Percentiles rank a stretch among this genome's conserved stretches.
Conservation (phyloP, 2,113 vertebrate genomes). For the Eurystomus gularis region DNA sequence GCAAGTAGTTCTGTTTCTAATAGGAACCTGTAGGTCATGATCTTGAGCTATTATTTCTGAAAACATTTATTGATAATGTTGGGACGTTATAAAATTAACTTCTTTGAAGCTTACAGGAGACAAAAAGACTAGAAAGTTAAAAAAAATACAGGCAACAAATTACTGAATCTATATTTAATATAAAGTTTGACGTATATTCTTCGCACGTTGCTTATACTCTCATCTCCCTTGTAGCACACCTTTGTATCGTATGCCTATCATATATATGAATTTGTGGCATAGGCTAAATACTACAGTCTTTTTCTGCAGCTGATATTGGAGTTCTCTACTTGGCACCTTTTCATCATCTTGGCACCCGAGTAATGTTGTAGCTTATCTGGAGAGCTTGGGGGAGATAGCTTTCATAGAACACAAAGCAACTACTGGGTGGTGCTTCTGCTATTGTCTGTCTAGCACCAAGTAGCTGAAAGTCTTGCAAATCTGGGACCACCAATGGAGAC, state of each 20-base stretch:
- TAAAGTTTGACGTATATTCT: background rate
- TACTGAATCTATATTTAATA: background rate
- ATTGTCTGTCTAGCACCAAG: background rate
- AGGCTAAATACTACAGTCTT: background rate
- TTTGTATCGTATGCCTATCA: background rate
- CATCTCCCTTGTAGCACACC: background rate
- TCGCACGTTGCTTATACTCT: background rate
- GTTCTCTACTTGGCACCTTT: background rate
- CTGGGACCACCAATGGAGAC: background rate
- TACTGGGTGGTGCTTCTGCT: background rate
- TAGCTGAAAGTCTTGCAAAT: background rate
- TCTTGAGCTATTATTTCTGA: background rate
- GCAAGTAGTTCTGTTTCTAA: background rate
- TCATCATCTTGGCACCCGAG: background rate
- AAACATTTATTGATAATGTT: background rate
- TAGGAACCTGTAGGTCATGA: background rate
- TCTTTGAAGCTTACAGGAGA: background rate
- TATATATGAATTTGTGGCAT: no score
- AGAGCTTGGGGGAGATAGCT: background rate
- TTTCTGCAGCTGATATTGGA: background rate
- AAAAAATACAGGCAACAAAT: background rate
- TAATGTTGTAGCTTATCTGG: background rate
- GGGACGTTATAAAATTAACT: background rate
- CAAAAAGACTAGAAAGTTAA: background rate
- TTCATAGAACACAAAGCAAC: background rate